Base-by-base conservation (phyloP, 2,113 vertebrate genomes). In the Hassar affinis region DNA sequence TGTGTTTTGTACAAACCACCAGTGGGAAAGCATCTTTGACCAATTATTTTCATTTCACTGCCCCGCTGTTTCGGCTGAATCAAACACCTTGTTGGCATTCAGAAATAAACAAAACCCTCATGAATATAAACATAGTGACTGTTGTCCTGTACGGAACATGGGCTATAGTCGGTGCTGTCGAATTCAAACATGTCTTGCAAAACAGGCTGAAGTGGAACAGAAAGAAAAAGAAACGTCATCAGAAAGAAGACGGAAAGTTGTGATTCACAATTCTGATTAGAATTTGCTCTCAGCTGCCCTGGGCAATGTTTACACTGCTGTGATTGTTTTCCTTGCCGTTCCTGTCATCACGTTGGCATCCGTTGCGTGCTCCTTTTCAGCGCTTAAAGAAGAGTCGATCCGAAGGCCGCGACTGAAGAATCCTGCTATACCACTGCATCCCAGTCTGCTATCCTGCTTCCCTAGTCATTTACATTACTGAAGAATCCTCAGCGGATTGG, bases 201-300 rank as follows among this genome's bases (percentile, higher is more conserved):
- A 33, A 49, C 30, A 61, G 47, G 35, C 15, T 42, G 52, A 82
- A 74, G 54, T 47, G 54, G 22, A 22, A 52, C 5, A 7, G 20
- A 27, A 45, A 51, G 68, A 74, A 74, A 59, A 82, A 8, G 57
- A 33, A 68, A 80, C 66, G 45, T 56, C 72, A 83, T 77, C 71
- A 52, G 11, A 20, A 38, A 54, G 25, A 57, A 68, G 22, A 15
- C 27, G 9, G 38, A n/a, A 66, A 77, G 17, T 76, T 66, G 20
- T n/a, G 72, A 83, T 83, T 77, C 47, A 78, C 33, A 27, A 54
- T 66, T 10, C 56, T 78, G 81, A 83, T 78, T 66, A 78, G 62
- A 66, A 64, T 83, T 77, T 7, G 22, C 15, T 64, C 74, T 77
- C 2, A 25, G 15, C 22, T 30, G 81, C 81, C 59, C 17, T 54